Percentiles rank a stretch among this genome's conserved stretches.
Conservation (phyloP, 2,888 invertebrate genomes). For the Homarus gammarus region DNA sequence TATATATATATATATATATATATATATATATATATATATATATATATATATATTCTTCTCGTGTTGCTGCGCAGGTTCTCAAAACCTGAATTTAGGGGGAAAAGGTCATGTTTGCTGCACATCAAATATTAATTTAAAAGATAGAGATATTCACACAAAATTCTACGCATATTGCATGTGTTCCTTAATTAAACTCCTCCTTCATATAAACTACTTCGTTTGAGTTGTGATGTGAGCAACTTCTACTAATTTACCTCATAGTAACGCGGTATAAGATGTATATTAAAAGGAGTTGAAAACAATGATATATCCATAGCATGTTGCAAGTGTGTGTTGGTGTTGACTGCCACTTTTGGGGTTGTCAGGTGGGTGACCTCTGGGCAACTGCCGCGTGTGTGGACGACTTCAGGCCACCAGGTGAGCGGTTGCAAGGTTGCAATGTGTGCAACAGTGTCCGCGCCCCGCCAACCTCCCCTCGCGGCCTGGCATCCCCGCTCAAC, state of each 20-base stretch:
- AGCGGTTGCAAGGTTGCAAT: not conserved
- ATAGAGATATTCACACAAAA: not conserved
- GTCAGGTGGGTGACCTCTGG: conserved; percentile 12
- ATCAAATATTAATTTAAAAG: too few species aligned
- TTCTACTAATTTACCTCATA: too few species aligned
- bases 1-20: conserved; percentile 6
- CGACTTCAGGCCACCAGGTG: not conserved
- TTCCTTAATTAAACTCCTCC: too few species aligned
- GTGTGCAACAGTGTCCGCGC: not conserved
- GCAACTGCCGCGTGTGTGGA: not conserved
- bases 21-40: conserved; percentile 15
- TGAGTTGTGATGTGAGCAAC: too few species aligned
- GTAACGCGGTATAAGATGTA: too few species aligned
- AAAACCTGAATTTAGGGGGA: not conserved
- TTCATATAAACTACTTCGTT: too few species aligned
- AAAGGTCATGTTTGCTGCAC: too few species aligned
- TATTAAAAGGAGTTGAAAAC: too few species aligned
- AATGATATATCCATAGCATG: not conserved
- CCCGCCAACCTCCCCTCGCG: conserved; percentile 28
- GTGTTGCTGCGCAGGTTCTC: too few species aligned
- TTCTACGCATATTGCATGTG: not conserved
- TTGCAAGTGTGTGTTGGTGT: not conserved
- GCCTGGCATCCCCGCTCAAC: conserved; percentile 66
- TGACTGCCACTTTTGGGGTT: not conserved
- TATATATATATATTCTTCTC: conserved; percentile 10